A percentile compares a stretch with the other conserved stretches of the same genome.
phyloP scores from a whole-genome alignment of 2,797 vertebrate genomes.

The Champsocephalus esox region DNA sequence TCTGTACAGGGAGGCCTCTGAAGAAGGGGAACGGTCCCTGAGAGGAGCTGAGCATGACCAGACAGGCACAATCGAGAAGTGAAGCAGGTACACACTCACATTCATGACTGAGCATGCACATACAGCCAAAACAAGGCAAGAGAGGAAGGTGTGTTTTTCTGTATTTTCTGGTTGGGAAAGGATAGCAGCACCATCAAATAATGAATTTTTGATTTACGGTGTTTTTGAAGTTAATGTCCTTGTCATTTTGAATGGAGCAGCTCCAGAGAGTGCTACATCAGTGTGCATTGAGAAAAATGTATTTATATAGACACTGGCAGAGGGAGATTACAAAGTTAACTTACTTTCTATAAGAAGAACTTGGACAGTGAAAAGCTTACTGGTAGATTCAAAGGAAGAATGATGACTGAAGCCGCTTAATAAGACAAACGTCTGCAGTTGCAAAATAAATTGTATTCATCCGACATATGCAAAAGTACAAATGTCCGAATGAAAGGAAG shows the following conservation, averaged over 20 bases:
- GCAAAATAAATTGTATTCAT: slow-evolving; percentile 13
- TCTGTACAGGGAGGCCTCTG: slow-evolving; percentile 8
- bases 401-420: slow-evolving; percentile 26
- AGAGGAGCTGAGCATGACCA: slow-evolving; percentile 46
- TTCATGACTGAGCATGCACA: slow-evolving; percentile 46
- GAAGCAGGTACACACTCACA: slow-evolving; percentile 27
- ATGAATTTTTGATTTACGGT: slow-evolving; percentile 32
- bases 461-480: background rate
- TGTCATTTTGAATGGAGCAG: slow-evolving; percentile 20
- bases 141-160: background rate
- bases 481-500: slow-evolving; percentile 1
- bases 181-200: slow-evolving; percentile 7
- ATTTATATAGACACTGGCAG: slow-evolving; percentile 8
- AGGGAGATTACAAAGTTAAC: slow-evolving; percentile 16
- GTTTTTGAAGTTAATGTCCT: slow-evolving; percentile 45
- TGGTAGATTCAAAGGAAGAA: slow-evolving; percentile 16
- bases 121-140: background rate
- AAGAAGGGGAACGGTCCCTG: slow-evolving; percentile 15
- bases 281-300: slow-evolving; percentile 5
- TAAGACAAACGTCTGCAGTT: slow-evolving; percentile 24
- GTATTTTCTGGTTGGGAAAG: slow-evolving; percentile 17
- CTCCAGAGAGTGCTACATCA: slow-evolving; percentile 18
- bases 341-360: slow-evolving; percentile 25
- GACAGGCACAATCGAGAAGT: slow-evolving; percentile 41
- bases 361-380: slow-evolving; percentile 1